phyloP scores from a whole-genome alignment of 2,888 invertebrate genomes.

The Diarsia rubi region DNA sequence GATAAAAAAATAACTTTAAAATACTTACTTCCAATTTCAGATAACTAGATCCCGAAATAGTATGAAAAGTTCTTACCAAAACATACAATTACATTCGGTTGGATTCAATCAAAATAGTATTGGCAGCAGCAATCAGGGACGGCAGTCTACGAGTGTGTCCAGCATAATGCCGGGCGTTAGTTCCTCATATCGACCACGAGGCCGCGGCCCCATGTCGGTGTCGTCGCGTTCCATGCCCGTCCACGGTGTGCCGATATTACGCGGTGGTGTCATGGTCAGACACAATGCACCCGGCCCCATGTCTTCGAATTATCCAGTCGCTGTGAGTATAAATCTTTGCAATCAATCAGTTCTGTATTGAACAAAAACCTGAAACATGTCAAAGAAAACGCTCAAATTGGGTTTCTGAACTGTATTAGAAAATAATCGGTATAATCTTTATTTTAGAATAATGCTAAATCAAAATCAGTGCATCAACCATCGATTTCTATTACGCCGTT shows the following conservation, averaged over 20 bases:
- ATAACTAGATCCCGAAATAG: constrained; percentile 79
- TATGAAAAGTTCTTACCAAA: constrained; percentile 81
- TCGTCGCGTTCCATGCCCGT: constrained; percentile 71
- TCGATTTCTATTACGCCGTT: constrained; percentile 97
- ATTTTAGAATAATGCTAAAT: constrained; percentile 74
- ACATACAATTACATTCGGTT: constrained; percentile 55
- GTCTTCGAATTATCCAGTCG: constrained; percentile 92
- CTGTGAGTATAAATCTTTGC: constrained; percentile 85
- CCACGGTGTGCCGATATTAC: constrained; percentile 77
- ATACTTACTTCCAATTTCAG: constrained; percentile 66
- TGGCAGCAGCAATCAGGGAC: constrained; percentile 77
- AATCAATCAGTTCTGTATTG: background rate
- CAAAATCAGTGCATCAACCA: constrained; percentile 92
- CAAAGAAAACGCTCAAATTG: background rate
- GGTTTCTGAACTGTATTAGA: background rate
- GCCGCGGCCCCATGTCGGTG: constrained; percentile 75
- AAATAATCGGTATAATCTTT: constrained; percentile 1
- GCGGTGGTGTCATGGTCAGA: constrained; percentile 91
- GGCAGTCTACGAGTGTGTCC: constrained; percentile 69
- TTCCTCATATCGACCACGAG: constrained; percentile 76
- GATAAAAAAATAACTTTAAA: background rate
- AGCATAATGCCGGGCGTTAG: constrained; percentile 66
- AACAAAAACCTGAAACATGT: background rate
- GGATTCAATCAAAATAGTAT: constrained; percentile 82
- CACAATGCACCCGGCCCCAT: constrained; percentile 88